These are phyloP conservation scores for Nymphalis polychloros DNA, from an alignment of 2,888 invertebrate genomes.

Conservation along the genomic window DNA sequence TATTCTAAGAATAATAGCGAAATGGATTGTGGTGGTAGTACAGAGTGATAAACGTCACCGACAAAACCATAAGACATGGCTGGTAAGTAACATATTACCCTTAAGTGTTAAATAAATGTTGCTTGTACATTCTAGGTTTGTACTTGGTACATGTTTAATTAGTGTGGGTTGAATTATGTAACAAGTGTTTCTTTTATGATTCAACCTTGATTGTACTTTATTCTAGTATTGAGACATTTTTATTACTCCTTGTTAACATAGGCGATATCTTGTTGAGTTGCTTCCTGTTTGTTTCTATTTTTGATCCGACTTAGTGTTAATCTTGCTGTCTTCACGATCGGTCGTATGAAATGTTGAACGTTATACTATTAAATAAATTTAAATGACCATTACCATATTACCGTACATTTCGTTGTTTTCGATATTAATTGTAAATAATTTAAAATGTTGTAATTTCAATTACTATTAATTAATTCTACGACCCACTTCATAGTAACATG, in stretches of 20 bases:
- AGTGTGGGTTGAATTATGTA: conserved; percentile 69
- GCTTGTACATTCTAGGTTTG: conserved; percentile 59
- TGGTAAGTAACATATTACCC: conserved; percentile 1
- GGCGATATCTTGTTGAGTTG: conserved; percentile 42
- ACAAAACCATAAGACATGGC: background rate
- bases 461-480: too few species aligned
- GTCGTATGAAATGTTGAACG: too few species aligned
- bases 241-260: conserved; percentile 59
- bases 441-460: too few species aligned
- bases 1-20: too few species aligned
- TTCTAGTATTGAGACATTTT: conserved; percentile 72
- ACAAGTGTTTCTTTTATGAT: conserved; percentile 62
- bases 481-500: too few species aligned
- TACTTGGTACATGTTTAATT: conserved; percentile 62
- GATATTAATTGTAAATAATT: too few species aligned
- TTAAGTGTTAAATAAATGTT: conserved; percentile 49
- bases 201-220: conserved; percentile 69
- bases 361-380: too few species aligned
- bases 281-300: conserved; percentile 50
- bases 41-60: background rate
- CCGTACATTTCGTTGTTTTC: too few species aligned
- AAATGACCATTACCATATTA: too few species aligned
- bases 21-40: too few species aligned
- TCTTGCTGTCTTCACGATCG: background rate
- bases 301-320: conserved; percentile 35